Evolutionary conservation across 1,140 invertebrate species (phyloP).

Genomic region (Ceratina australensis): DNA sequence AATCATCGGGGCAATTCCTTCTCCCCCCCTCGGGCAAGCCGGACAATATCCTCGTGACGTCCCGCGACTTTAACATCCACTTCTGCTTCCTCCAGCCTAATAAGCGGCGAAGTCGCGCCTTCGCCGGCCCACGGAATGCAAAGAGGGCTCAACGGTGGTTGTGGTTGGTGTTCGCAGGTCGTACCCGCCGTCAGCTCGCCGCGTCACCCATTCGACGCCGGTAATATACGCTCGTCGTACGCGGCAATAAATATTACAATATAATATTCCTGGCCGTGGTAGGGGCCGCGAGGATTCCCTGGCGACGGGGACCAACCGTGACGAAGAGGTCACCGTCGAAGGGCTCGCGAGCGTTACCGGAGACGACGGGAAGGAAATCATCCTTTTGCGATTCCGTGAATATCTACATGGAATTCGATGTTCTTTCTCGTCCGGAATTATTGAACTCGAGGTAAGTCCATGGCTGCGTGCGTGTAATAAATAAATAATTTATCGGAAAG

Average conservation of each 20-base stretch:
- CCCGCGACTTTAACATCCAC: constrained; percentile 3
- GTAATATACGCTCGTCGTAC: constrained; percentile 59
- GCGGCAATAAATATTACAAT: constrained; percentile 57
- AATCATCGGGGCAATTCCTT: background rate
- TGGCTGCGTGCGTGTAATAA: too few relatives aligned
- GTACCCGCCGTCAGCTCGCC: constrained; percentile 16
- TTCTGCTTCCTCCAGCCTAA: constrained; percentile 12
- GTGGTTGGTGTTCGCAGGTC: constrained; percentile 14
- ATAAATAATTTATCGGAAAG: too few relatives aligned
- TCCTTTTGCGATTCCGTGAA: constrained; percentile 54
- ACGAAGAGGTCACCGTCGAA: constrained; percentile 22
- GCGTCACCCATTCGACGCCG: constrained; percentile 37
- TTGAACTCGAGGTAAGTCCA: constrained; percentile 10
- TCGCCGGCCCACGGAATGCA: constrained; percentile 25
- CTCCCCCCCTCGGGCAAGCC: background rate
- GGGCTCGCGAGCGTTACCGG: constrained; percentile 24
- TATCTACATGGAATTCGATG: constrained; percentile 6
- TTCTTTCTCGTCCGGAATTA: constrained; percentile 24
- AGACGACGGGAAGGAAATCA: constrained; percentile 39
- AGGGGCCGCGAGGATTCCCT: constrained; percentile 7
- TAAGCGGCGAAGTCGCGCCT: constrained; percentile 17
- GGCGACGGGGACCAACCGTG: constrained; percentile 13
- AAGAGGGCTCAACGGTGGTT: constrained; percentile 1
- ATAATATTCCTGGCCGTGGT: constrained; percentile 46
- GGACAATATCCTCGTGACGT: background rate